These are phyloP conservation scores for Apocrypta bakeri DNA, from an alignment of 1,140 invertebrate species.

Conservation along the genomic window DNA sequence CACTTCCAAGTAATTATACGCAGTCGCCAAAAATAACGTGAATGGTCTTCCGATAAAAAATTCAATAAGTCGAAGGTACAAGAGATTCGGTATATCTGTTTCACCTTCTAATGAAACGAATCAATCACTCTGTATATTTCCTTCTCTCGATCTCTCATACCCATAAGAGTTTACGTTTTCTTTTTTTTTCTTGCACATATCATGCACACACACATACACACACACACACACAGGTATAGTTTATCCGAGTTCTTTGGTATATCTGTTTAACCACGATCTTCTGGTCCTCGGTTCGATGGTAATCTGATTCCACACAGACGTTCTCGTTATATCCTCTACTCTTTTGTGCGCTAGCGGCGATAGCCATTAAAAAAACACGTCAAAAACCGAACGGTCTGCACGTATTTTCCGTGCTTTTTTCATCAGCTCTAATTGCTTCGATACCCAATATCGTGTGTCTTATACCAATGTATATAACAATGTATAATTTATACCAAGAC, in stretches of 20 bases:
- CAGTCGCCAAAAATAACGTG: too few species aligned
- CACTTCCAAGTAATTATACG: too few species aligned
- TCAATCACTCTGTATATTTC: background rate
- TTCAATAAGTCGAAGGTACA: background rate
- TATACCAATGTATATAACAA: too few species aligned
- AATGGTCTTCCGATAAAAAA: too few species aligned
- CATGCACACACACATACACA: background rate
- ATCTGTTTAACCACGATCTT: background rate
- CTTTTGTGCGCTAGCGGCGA: background rate
- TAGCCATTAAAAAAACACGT: conserved; percentile 36
- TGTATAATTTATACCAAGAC: background rate
- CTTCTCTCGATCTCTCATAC: background rate
- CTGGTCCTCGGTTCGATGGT: conserved; percentile 51
- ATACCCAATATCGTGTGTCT: background rate
- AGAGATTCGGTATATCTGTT: background rate
- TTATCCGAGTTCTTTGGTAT: background rate
- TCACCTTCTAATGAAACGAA: background rate
- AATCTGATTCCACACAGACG: conserved; percentile 58
- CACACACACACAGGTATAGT: background rate
- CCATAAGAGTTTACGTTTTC: background rate
- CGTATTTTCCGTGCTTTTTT: background rate
- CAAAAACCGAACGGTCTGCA: conserved; percentile 11
- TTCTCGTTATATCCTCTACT: conserved; percentile 50
- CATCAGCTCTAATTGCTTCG: background rate
- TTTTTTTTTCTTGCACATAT: background rate